phyloP scores from a whole-genome alignment of 2,113 vertebrate genomes.

The Poeciliopsis retropinna region DNA sequence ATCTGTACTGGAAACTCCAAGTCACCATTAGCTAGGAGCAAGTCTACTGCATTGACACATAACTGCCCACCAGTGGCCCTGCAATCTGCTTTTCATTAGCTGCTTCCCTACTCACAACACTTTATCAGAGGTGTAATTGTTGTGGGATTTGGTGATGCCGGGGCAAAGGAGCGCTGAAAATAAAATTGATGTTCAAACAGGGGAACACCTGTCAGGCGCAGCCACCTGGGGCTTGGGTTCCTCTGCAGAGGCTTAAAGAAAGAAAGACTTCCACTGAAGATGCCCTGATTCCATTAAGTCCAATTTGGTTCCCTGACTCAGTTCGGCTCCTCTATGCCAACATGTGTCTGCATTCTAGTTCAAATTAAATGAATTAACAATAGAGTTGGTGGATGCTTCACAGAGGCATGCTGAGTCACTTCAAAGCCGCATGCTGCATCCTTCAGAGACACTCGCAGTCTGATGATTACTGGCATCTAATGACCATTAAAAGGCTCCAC shows the following conservation, averaged over 20 bases:
- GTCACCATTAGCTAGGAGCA: neutral
- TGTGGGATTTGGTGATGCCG: conserved; percentile 63
- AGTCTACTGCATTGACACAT: neutral
- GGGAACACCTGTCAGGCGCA: conserved; percentile 64
- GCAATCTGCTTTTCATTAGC: conserved; percentile 68
- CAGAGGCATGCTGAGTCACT: conserved; percentile 7
- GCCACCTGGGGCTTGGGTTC: conserved; percentile 37
- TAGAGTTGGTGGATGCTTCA: neutral
- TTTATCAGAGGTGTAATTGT: conserved; percentile 69
- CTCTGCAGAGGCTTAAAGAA: neutral
- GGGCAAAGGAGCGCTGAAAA: conserved; percentile 59
- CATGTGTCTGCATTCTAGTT: conserved; percentile 31
- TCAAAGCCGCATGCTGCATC: conserved; percentile 12
- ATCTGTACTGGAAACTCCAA: neutral
- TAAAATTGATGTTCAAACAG: conserved; percentile 74
- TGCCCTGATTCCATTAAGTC: conserved; percentile 45
- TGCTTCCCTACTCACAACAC: conserved; percentile 43
- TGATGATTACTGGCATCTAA: conserved; percentile 47
- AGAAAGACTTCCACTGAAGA: conserved; percentile 37
- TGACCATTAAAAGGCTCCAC: conserved; percentile 30
- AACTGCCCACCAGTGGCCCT: neutral
- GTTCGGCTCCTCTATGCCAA: conserved; percentile 33
- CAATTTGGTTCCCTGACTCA: neutral
- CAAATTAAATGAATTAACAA: conserved; percentile 34
- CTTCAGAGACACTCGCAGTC: conserved; percentile 18